These are phyloP conservation scores for Chinchilla lanigera DNA, from an alignment of 2,113 vertebrate species.

Conservation along the genomic window DNA sequence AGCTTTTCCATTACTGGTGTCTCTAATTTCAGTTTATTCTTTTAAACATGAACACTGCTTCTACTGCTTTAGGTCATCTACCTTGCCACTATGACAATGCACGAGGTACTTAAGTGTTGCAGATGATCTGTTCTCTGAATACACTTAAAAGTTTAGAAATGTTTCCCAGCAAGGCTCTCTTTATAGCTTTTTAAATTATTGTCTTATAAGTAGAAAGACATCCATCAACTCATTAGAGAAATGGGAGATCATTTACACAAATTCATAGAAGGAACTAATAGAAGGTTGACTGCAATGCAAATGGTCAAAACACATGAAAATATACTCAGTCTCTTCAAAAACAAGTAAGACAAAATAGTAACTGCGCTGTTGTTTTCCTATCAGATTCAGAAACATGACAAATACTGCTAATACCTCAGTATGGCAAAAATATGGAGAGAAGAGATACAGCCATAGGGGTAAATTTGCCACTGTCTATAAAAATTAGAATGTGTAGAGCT, in stretches of 20 bases:
- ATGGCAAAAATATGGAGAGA: neutral
- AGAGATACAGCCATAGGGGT: neutral
- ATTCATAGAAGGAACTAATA: slow-evolving; percentile 23
- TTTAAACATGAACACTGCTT: neutral
- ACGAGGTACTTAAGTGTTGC: neutral
- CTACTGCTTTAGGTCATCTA: neutral
- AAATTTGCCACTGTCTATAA: neutral
- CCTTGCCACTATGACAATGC: neutral
- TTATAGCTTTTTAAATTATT: neutral
- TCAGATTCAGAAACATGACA: slow-evolving; percentile 4
- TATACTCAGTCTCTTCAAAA: neutral
- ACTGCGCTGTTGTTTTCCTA: neutral
- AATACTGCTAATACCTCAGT: neutral
- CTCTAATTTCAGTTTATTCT: neutral
- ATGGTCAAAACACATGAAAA: neutral
- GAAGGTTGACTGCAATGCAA: slow-evolving; percentile 20
- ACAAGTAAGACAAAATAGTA: neutral
- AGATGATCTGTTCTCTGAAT: neutral
- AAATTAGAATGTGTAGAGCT: neutral
- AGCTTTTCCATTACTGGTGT: neutral
- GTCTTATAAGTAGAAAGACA: neutral
- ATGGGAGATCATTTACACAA: neutral
- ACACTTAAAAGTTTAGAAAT: neutral
- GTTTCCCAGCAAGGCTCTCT: neutral
- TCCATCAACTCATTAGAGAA: slow-evolving; percentile 7